phyloP scores from a whole-genome alignment of 2,113 vertebrate genomes.

The Petromus typicus region DNA sequence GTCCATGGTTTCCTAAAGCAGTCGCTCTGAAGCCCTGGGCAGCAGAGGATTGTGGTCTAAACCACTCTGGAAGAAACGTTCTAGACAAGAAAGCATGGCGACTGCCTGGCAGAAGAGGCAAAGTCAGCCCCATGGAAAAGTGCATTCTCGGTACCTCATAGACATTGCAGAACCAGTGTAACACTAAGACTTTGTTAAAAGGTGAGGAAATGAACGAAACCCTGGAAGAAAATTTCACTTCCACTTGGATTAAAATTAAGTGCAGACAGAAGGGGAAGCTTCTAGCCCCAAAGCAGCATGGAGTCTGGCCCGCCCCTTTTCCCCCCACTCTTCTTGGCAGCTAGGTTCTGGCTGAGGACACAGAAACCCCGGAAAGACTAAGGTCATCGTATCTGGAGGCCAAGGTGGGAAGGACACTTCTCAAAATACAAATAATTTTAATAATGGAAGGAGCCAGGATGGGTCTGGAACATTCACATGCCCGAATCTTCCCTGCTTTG shows the following conservation, averaged over 20 bases:
- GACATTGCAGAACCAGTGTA: constrained; percentile 86
- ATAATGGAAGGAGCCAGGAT: constrained; percentile 50
- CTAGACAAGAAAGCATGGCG: constrained; percentile 49
- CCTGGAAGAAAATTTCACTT: constrained; percentile 80
- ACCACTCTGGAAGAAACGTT: constrained; percentile 55
- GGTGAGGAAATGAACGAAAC: constrained; percentile 57
- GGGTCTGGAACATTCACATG: neutral
- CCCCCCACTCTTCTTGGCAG: constrained; percentile 32
- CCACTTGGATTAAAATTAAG: constrained; percentile 80
- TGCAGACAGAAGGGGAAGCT: constrained; percentile 76
- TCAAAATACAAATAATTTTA: constrained; percentile 78
- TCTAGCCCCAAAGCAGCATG: constrained; percentile 83
- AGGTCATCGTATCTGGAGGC: constrained; percentile 71
- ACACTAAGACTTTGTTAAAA: constrained; percentile 80
- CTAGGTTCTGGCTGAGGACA: constrained; percentile 19
- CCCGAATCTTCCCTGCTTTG: constrained; percentile 49
- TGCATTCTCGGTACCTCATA: constrained; percentile 79
- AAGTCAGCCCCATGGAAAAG: constrained; percentile 61
- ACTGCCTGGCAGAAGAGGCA: constrained; percentile 67
- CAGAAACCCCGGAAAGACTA: constrained; percentile 75
- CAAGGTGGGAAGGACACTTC: constrained; percentile 80
- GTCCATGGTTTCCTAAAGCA: constrained; percentile 70
- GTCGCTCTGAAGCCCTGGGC: constrained; percentile 34
- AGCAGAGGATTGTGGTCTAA: constrained; percentile 40
- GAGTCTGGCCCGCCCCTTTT: constrained; percentile 13